A percentile compares a stretch with the other conserved stretches of the same genome.
Evolutionary conservation across 1,140 invertebrate genomes (phyloP).

Genomic region (Eulimnadia texana): DNA sequence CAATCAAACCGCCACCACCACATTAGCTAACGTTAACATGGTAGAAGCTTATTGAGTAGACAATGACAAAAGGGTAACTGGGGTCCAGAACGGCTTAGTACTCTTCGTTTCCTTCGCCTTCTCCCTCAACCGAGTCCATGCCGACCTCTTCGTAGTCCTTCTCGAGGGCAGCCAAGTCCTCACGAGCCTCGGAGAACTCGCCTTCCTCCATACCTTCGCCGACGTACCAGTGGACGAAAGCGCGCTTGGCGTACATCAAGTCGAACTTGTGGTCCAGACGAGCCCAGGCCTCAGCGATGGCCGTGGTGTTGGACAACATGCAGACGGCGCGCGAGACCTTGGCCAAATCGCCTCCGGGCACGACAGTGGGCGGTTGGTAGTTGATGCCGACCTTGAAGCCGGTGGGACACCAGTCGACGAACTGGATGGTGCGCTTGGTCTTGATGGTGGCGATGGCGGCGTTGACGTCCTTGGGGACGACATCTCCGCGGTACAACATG

Average conservation of each 20-base stretch:
- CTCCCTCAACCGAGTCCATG: slow-evolving; percentile 40
- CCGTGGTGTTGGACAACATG: slow-evolving; percentile 70
- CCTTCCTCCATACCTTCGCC: slow-evolving; percentile 76
- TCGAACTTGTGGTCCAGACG: slow-evolving; percentile 53
- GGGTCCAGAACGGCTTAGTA: slow-evolving; percentile 14
- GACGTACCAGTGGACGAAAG: slow-evolving; percentile 72
- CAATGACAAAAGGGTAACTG: no score
- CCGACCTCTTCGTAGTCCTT: slow-evolving; percentile 73
- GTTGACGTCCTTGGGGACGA: slow-evolving; percentile 65
- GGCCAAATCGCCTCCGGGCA: slow-evolving; percentile 40
- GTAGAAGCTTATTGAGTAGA: no score
- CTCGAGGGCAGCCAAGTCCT: slow-evolving; percentile 68
- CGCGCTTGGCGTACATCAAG: slow-evolving; percentile 57
- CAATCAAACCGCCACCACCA: no score
- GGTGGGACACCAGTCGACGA: slow-evolving; percentile 83
- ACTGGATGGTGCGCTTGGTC: slow-evolving; percentile 67
- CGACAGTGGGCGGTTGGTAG: slow-evolving; percentile 42
- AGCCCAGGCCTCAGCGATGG: slow-evolving; percentile 53
- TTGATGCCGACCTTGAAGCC: slow-evolving; percentile 48
- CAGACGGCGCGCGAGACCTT: slow-evolving; percentile 38
- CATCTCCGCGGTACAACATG: slow-evolving; percentile 57
- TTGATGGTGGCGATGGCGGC: slow-evolving; percentile 72
- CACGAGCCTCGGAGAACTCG: slow-evolving; percentile 70
- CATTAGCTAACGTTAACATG: no score
- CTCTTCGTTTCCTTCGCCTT: slow-evolving; percentile 28